Evolutionary conservation across 2,888 invertebrate genomes (phyloP).

Genomic region (Sphaerolaimus hirsutus): DNA sequence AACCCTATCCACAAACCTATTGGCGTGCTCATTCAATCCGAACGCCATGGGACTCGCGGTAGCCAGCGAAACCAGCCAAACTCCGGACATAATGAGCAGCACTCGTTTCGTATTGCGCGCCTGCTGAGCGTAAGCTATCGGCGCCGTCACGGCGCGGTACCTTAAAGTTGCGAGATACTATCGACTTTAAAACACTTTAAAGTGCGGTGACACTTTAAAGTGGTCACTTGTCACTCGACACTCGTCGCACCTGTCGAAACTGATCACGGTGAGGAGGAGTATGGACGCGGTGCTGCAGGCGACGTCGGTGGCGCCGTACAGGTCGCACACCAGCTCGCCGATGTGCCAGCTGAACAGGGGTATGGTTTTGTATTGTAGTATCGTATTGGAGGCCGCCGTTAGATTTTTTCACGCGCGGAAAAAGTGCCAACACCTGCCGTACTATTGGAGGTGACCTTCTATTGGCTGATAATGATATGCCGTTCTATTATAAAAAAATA

Average conservation of each 20-base stretch:
- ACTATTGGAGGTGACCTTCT: too few species aligned
- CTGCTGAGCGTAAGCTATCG: constrained; percentile 94
- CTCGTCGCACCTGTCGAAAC: constrained; percentile 29
- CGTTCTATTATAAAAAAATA: too few species aligned
- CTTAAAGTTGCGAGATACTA: constrained; percentile 37
- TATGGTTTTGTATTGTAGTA: too few species aligned
- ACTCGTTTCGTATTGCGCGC: constrained; percentile 70
- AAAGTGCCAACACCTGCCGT: too few species aligned
- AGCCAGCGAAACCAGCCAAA: constrained; percentile 81
- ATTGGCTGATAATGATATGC: too few species aligned
- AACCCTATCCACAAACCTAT: too few species aligned
- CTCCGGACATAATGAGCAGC: constrained; percentile 69
- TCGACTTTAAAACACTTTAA: background rate
- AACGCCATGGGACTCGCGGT: constrained; percentile 83
- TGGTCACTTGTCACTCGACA: background rate
- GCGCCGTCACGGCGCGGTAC: constrained; percentile 93
- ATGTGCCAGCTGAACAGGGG: constrained; percentile 29
- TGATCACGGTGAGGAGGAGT: constrained; percentile 32
- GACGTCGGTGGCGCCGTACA: constrained; percentile 33
- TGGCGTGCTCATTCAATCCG: constrained; percentile 73
- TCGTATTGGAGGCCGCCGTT: too few species aligned
- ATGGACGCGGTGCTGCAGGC: constrained; percentile 33
- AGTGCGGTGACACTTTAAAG: background rate
- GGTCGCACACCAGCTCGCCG: constrained; percentile 30
- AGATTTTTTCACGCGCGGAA: too few species aligned